These are phyloP conservation scores for Megalops atlanticus DNA, from an alignment of 2,113 vertebrate species.

Conservation along the genomic window DNA sequence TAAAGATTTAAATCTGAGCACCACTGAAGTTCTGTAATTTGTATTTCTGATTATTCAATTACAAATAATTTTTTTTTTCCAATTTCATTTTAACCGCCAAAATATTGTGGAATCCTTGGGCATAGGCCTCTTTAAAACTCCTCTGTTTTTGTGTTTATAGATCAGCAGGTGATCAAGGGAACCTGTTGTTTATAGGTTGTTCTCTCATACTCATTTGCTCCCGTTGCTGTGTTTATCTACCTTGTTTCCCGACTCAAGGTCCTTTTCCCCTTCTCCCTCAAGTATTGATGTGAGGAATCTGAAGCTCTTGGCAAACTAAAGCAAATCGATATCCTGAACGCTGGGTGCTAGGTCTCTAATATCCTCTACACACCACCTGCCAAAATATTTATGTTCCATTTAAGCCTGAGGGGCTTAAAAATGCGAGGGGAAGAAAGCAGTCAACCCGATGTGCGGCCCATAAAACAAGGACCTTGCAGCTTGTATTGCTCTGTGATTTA, in stretches of 20 bases:
- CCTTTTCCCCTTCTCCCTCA: constrained; percentile 40
- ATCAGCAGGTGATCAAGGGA: background rate
- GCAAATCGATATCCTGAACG: constrained; percentile 62
- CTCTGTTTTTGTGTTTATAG: background rate
- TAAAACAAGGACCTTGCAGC: constrained; percentile 18
- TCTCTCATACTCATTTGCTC: constrained; percentile 45
- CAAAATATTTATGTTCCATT: constrained; percentile 66
- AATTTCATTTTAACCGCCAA: too few relatives aligned
- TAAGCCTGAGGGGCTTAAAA: constrained; percentile 15
- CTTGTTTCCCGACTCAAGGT: constrained; percentile 61
- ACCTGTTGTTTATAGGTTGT: constrained; percentile 32
- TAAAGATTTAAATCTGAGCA: too few relatives aligned
- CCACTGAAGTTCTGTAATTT: too few relatives aligned
- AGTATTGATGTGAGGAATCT: constrained; percentile 50
- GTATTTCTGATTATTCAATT: too few relatives aligned
- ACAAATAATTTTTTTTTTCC: too few relatives aligned
- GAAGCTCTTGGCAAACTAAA: constrained; percentile 54
- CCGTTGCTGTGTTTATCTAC: constrained; percentile 48
- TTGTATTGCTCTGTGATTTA: constrained; percentile 26
- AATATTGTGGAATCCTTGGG: too few relatives aligned
- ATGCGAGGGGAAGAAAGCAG: constrained; percentile 36
- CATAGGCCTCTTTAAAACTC: background rate
- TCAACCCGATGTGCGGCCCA: constrained; percentile 22
- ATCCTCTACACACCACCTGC: constrained; percentile 59
- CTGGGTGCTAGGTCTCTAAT: constrained; percentile 54